phyloP scores from a whole-genome alignment of 2,113 vertebrate genomes.

The Callionymus lyra region DNA sequence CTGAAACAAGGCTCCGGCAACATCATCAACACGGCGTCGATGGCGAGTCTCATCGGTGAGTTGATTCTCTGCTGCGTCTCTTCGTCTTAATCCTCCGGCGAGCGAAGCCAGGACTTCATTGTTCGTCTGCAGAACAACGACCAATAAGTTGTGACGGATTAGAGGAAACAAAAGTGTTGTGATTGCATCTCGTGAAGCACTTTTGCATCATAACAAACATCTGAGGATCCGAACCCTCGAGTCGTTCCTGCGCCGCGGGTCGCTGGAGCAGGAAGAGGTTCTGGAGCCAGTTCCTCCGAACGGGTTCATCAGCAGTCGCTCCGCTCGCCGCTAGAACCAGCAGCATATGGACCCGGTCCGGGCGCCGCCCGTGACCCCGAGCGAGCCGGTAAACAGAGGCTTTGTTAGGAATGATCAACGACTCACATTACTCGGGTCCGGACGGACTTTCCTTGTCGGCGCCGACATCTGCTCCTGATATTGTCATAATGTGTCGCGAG shows the following conservation, averaged over 20 bases:
- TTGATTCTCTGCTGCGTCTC: conserved; percentile 65
- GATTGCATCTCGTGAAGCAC: conserved; percentile 43
- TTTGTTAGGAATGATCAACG: conserved; percentile 95
- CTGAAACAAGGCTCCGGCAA: conserved; percentile 88
- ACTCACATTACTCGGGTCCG: conserved; percentile 95
- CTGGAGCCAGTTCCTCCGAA: conserved; percentile 70
- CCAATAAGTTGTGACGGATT: conserved; percentile 9
- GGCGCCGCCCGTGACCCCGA: no score
- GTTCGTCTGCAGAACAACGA: no score
- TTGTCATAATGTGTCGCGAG: conserved; percentile 99
- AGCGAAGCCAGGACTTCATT: no score
- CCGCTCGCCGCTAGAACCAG: conserved; percentile 76
- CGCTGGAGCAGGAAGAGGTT: conserved; percentile 54
- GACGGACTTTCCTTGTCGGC: conserved; percentile 98
- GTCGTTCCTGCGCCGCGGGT: conserved; percentile 54
- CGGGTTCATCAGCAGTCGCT: conserved; percentile 73
- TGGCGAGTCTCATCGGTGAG: conserved; percentile 95
- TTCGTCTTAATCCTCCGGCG: conserved; percentile 48
- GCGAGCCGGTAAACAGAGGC: conserved; percentile 85
- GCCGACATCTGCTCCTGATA: conserved; percentile 99
- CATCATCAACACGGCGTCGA: conserved; percentile 94
- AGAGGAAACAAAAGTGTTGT: conserved; percentile 43
- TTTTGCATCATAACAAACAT: conserved; percentile 68
- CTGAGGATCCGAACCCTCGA: conserved; percentile 53
- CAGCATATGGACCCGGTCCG: conserved; percentile 92